Percentiles rank a stretch among this genome's conserved stretches.
phyloP scores from a whole-genome alignment of 2,797 vertebrate genomes.

The Microcaecilia unicolor region DNA sequence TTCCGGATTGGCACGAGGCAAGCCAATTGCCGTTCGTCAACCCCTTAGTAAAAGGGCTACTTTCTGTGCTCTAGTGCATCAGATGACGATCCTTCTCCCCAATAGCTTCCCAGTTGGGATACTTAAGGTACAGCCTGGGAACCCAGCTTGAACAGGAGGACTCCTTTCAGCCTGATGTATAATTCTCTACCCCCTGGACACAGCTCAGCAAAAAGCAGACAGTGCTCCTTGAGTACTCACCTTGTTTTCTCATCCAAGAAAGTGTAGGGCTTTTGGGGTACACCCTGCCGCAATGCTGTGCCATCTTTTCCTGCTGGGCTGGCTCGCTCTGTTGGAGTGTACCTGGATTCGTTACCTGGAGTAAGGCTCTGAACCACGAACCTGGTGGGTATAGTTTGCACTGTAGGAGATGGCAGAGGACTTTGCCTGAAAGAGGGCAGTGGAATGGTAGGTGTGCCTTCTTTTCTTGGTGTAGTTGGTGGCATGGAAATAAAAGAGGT shows the following conservation, averaged over 20 bases:
- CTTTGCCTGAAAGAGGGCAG: slow-evolving; percentile 55
- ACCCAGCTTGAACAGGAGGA: too few relatives aligned
- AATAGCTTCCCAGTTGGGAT: too few relatives aligned
- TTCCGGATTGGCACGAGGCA: too few relatives aligned
- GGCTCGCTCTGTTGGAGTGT: slow-evolving; percentile 6
- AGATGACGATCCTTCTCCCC: too few relatives aligned
- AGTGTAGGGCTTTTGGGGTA: slow-evolving; percentile 94
- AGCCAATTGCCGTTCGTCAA: too few relatives aligned
- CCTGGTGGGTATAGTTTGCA: slow-evolving; percentile 3
- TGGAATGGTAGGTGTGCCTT: slow-evolving; percentile 34
- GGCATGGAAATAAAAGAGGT: slow-evolving; percentile 56
- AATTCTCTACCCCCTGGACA: too few relatives aligned
- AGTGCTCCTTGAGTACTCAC: slow-evolving; percentile 53
- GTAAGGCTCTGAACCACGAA: slow-evolving; percentile 63
- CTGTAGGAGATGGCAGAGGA: slow-evolving; percentile 15
- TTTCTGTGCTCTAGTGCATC: too few relatives aligned
- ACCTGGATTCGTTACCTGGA: slow-evolving; percentile 44
- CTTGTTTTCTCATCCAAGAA: slow-evolving; percentile 97
- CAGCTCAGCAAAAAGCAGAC: too few relatives aligned
- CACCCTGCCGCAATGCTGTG: slow-evolving; percentile 75
- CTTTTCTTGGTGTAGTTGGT: slow-evolving; percentile 2
- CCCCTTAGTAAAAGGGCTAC: too few relatives aligned
- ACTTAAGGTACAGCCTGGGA: too few relatives aligned
- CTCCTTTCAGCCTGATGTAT: too few relatives aligned
- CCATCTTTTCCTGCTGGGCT: slow-evolving; percentile 46